These are phyloP conservation scores for Muscicapa adusta DNA, from an alignment of 2,113 vertebrate genomes.

Conservation along the genomic window DNA sequence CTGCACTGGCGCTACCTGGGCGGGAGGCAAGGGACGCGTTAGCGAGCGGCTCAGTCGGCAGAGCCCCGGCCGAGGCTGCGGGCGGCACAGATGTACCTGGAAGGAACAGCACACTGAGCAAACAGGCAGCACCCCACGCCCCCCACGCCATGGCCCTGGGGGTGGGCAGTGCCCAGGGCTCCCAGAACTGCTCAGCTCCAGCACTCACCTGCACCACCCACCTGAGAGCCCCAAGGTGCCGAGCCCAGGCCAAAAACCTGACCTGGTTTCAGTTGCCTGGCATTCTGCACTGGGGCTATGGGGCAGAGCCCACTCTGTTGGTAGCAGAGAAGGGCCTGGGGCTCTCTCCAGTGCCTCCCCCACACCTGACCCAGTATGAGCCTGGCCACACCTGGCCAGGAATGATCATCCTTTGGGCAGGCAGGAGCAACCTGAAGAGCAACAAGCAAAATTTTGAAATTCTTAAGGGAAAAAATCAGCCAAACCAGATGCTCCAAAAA, in stretches of 20 bases:
- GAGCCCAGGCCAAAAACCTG: accelerated
- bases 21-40: neutral
- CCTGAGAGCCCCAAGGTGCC: accelerated
- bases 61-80: conserved; percentile 1
- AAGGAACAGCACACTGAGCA: conserved; percentile 57
- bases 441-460: neutral
- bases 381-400: neutral
- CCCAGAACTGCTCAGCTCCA: accelerated
- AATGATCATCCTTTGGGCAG: neutral
- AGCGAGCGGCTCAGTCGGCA: conserved; percentile 25
- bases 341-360: neutral
- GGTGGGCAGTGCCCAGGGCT: neutral
- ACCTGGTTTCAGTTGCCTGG: accelerated
- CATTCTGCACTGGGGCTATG: accelerated
- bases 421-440: neutral
- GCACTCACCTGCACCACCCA: neutral
- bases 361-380: neutral
- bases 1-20: conserved; percentile 20
- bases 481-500: neutral
- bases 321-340: neutral
- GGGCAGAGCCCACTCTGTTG: neutral
- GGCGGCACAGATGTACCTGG: neutral
- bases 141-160: neutral
- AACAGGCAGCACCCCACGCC: neutral
- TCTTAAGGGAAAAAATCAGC: neutral